Percentiles rank a stretch among this genome's conserved stretches.
phyloP scores from a whole-genome alignment of 1,140 invertebrate species.

The Antheraea mylitta region DNA sequence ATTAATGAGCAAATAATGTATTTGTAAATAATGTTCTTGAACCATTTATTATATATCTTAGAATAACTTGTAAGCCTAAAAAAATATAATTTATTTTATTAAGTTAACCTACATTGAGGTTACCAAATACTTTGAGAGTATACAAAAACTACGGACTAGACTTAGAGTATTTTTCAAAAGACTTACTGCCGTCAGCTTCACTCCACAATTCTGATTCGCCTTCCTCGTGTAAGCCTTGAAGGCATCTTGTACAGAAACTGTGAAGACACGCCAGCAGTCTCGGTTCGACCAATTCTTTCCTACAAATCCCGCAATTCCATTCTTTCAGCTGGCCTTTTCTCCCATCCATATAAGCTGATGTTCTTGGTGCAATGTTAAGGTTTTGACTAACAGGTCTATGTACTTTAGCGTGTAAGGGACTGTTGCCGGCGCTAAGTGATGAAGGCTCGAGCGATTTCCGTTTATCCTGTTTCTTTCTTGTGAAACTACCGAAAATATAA shows the following conservation, averaged over 20 bases:
- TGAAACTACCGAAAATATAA: constrained; percentile 82
- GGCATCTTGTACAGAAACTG: constrained; percentile 80
- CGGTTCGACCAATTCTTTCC: constrained; percentile 75
- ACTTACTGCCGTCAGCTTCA: constrained; percentile 60
- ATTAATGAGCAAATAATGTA: no score
- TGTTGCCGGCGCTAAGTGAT: constrained; percentile 67
- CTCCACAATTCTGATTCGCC: constrained; percentile 60
- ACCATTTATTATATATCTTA: no score
- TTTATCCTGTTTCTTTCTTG: constrained; percentile 75
- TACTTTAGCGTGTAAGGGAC: constrained; percentile 46
- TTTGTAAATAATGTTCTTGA: no score
- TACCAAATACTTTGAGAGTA: no score
- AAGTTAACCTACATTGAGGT: no score
- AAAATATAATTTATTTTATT: no score
- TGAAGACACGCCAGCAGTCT: constrained; percentile 80
- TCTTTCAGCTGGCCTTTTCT: constrained; percentile 43
- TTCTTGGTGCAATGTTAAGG: constrained; percentile 45
- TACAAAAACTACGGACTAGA: no score
- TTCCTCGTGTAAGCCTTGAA: constrained; percentile 65
- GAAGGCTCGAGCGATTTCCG: constrained; percentile 67
- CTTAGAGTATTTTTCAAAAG: not conserved
- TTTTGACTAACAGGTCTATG: constrained; percentile 50
- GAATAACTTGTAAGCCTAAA: no score
- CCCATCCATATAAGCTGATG: constrained; percentile 46
- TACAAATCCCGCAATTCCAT: constrained; percentile 76